Conservation (phyloP, 2,113 vertebrate genomes). For the Campylomormyrus numenius region DNA sequence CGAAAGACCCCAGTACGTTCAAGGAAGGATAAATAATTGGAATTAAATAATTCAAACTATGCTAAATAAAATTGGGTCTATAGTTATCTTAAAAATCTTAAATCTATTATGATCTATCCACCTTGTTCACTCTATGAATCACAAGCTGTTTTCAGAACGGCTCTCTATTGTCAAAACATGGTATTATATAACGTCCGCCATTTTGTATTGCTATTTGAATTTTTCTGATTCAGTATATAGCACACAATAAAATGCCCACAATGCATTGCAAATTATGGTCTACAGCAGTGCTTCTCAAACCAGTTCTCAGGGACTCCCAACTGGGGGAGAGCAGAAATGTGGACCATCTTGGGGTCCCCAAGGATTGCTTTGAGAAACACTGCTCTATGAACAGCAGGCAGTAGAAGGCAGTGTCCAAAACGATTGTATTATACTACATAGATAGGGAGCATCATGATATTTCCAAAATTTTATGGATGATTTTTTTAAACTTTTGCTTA, state of each 20-base stretch:
- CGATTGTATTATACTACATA: neutral
- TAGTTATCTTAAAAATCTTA: neutral
- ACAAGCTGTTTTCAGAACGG: neutral
- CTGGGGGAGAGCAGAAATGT: neutral
- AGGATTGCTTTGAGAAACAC: neutral
- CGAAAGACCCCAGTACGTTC: conserved; percentile 44
- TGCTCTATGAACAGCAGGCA: neutral
- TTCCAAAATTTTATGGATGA: neutral
- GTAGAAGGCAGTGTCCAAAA: neutral
- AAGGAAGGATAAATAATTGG: conserved; percentile 42
- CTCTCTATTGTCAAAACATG: neutral
- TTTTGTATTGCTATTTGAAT: neutral
- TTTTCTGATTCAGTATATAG: neutral
- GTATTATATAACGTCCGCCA: neutral
- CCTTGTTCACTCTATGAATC: neutral
- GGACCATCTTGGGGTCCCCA: neutral
- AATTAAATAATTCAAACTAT: conserved; percentile 47
- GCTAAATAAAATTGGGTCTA: conserved; percentile 44
- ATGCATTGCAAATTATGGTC: neutral
- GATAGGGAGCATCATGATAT: neutral
- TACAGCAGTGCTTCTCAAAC: neutral
- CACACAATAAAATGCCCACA: neutral
- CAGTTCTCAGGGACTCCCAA: neutral
- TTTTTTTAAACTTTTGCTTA: neutral
- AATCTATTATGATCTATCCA: neutral